Evolutionary conservation across 2,797 vertebrate species (phyloP).

Genomic region (Pantherophis vulpinus): DNA sequence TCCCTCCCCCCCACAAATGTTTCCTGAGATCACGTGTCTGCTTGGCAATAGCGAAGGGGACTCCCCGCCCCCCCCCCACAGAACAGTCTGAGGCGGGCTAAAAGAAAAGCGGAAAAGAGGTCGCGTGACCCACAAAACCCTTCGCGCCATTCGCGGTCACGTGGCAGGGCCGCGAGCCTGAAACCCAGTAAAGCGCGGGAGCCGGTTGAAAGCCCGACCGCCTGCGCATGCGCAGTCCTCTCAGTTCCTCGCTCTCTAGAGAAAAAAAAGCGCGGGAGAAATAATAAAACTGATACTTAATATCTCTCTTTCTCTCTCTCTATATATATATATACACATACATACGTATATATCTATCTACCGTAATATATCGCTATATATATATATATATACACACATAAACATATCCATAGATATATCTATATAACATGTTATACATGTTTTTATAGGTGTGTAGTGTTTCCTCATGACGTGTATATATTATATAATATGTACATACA

Average conservation of each 20-base stretch:
- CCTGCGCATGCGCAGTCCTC: background rate
- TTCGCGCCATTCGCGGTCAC: background rate
- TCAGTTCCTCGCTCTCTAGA: background rate
- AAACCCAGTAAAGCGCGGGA: background rate
- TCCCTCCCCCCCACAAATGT: too few relatives aligned
- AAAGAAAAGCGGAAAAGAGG: background rate
- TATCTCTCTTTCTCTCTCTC: too few relatives aligned
- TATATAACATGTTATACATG: too few relatives aligned
- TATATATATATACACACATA: too few relatives aligned
- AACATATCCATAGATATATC: too few relatives aligned
- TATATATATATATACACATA: too few relatives aligned
- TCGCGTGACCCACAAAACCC: background rate
- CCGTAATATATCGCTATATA: too few relatives aligned
- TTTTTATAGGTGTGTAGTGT: too few relatives aligned
- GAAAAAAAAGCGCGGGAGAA: background rate
- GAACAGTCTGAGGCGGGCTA: background rate
- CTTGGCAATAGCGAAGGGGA: background rate
- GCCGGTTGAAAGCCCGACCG: accelerated
- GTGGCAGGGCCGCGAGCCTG: background rate
- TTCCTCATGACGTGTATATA: too few relatives aligned
- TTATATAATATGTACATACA: too few relatives aligned
- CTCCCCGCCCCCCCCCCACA: accelerated
- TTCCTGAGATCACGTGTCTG: background rate
- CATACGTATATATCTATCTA: too few relatives aligned
- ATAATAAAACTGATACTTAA: background rate